Conservation (phyloP, 1,140 invertebrate genomes). For the Helicoverpa zea region DNA sequence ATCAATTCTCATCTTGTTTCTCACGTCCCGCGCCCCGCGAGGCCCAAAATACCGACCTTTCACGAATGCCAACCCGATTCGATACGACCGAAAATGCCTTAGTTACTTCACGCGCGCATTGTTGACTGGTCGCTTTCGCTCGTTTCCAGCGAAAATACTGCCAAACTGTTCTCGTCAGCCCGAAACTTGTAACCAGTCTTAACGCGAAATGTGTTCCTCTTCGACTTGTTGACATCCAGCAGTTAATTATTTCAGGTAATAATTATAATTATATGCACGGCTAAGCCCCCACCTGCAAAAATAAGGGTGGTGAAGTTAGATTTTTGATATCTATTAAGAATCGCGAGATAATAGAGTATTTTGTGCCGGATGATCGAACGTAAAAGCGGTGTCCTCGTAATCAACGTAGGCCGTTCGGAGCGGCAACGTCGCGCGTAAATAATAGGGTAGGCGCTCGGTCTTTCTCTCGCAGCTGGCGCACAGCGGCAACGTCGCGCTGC, state of each 20-base stretch:
- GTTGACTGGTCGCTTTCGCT: constrained; percentile 76
- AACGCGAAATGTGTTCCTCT: constrained; percentile 17
- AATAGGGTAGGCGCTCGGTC: constrained; percentile 85
- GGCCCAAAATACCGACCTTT: constrained; percentile 80
- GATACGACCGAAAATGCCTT: constrained; percentile 86
- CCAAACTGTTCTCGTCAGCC: constrained; percentile 52
- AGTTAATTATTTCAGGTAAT: constrained; percentile 51
- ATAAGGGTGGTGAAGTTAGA: constrained; percentile 26
- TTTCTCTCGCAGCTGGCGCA: constrained; percentile 84
- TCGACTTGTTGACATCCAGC: constrained; percentile 9
- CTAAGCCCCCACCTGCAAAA: background rate
- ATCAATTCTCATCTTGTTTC: constrained; percentile 55
- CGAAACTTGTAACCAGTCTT: background rate
- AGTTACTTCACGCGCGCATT: constrained; percentile 83
- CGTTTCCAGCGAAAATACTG: constrained; percentile 63
- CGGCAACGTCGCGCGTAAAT: constrained; percentile 88
- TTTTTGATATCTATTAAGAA: constrained; percentile 40
- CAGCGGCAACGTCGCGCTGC: constrained; percentile 77
- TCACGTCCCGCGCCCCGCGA: constrained; percentile 74
- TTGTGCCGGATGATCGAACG: constrained; percentile 82
- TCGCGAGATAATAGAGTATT: constrained; percentile 57
- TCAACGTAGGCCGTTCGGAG: constrained; percentile 85
- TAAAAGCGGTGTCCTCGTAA: constrained; percentile 87
- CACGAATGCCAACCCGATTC: constrained; percentile 84
- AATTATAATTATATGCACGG: constrained; percentile 6